Percentiles rank a stretch among this genome's conserved stretches.
Conservation (phyloP, 2,888 invertebrate species). For the Agonopterix subpropinquella region DNA sequence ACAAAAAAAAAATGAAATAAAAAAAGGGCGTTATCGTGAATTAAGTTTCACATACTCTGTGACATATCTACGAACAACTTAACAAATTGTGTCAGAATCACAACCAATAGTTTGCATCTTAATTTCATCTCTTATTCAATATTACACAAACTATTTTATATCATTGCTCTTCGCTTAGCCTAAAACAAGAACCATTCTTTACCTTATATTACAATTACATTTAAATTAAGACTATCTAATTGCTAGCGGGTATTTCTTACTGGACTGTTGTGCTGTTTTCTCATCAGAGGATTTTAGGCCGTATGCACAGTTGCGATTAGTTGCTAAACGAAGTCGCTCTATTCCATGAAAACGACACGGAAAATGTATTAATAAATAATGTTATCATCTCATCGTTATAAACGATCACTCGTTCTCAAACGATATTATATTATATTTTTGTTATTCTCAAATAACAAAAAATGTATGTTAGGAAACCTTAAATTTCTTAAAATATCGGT, state of each 20-base stretch:
- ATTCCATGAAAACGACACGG: no score
- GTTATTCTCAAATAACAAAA: no score
- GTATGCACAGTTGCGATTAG: conserved; percentile 7
- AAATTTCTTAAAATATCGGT: no score
- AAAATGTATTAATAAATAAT: no score
- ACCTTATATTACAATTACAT: conserved; percentile 70
- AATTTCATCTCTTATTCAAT: conserved; percentile 67
- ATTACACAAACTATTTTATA: conserved; percentile 75
- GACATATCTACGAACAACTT: conserved; percentile 68
- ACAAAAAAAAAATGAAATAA: conserved; percentile 50
- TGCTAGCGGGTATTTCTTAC: conserved; percentile 67
- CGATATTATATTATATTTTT: no score
- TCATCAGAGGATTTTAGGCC: conserved; percentile 17
- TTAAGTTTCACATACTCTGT: conserved; percentile 54
- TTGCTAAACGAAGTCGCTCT: not conserved
- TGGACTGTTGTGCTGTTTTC: conserved; percentile 59
- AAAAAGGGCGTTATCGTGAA: conserved; percentile 61
- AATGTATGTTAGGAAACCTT: no score
- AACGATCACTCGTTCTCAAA: no score
- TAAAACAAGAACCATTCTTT: conserved; percentile 75
- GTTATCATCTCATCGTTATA: no score
- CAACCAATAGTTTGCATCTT: conserved; percentile 76
- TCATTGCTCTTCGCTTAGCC: conserved; percentile 72
- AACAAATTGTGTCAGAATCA: conserved; percentile 75
- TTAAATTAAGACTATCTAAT: conserved; percentile 73